Evolutionary conservation across 37 sponge, comb jelly and placozoan species (phyloP), one percentile per base, ranked within the genome.

Genomic region (Aplysina aerophoba): DNA sequence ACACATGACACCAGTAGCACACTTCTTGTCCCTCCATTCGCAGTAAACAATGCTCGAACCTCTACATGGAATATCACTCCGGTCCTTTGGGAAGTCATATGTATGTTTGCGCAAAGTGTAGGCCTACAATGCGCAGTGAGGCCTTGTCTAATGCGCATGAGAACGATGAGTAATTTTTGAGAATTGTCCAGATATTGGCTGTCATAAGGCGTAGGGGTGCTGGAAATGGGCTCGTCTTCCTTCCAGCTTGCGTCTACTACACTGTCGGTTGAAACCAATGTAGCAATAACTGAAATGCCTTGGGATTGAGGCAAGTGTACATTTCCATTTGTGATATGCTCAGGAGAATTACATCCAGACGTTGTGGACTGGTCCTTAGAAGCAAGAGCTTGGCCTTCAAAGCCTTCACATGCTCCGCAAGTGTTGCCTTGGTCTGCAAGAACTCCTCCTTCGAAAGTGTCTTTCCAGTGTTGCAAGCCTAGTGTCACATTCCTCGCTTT

Each of bases 31-130:
- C n/a, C n/a, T n/a, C n/a, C n/a, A n/a, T n/a, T n/a, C n/a, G n/a
- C n/a, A n/a, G n/a, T n/a, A n/a, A n/a, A n/a, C n/a, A n/a, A n/a
- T n/a, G n/a, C n/a, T n/a, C n/a, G n/a, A n/a, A n/a, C n/a, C n/a
- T n/a, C n/a, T n/a, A n/a, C n/a, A n/a, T n/a, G n/a, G n/a, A n/a
- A n/a, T n/a, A n/a, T n/a, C n/a, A n/a, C n/a, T n/a, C n/a, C n/a
- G 54, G 53, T 28, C 4, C 17, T 8, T 13, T 38, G 12, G 59
- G 24, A 53, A 8, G 22, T n/a, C 22, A 22, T 40, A 25, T 63
- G 15, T 64, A 53, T 39, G 71, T 65, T 33, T 37, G 40, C 22
- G 84, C 84, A 21, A 83, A 83, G 69, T 83, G 84, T 30, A 19
- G 84, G 41, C 84, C 68, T 14, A 67, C 69, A 67, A 67, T 67